phyloP scores from a whole-genome alignment of 1,140 invertebrate genomes.

The Lepidurus packardi region DNA sequence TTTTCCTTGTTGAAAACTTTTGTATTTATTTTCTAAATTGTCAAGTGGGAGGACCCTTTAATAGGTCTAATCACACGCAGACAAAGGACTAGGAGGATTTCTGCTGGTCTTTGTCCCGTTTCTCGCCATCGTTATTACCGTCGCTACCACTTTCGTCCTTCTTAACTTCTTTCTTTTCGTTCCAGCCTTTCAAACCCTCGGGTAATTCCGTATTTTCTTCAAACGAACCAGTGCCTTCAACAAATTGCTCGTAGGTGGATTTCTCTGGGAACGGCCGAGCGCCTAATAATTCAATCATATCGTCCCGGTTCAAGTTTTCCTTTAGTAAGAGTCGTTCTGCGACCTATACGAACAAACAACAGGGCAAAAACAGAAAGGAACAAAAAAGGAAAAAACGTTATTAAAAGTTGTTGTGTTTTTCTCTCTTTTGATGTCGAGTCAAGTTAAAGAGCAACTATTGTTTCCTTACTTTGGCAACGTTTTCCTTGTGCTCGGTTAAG shows the following conservation, averaged over 20 bases:
- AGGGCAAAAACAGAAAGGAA: neutral
- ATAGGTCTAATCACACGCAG: conserved; percentile 14
- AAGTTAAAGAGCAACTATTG: neutral
- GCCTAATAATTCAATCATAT: conserved; percentile 96
- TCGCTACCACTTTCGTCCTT: conserved; percentile 23
- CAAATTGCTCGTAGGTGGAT: conserved; percentile 99
- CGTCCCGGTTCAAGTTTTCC: conserved; percentile 91
- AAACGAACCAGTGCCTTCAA: conserved; percentile 95
- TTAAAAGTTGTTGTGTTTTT: conserved; percentile 1
- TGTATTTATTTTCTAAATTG: conserved; percentile 17
- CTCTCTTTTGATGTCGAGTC: neutral
- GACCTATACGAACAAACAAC: conserved; percentile 54
- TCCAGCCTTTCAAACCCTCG: conserved; percentile 86
- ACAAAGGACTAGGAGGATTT: conserved; percentile 21
- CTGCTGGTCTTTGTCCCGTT: conserved; percentile 5
- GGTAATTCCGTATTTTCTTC: conserved; percentile 94
- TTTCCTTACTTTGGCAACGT: conserved; percentile 71
- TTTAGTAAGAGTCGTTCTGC: conserved; percentile 87
- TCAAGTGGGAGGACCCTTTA: neutral
- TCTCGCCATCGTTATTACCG: neutral
- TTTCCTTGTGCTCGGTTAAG: conserved; percentile 74
- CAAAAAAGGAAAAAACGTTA: neutral
- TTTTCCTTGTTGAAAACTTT: neutral
- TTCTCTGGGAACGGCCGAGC: conserved; percentile 94
- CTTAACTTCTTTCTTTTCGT: conserved; percentile 32